Base-by-base conservation (phyloP, 1,140 invertebrate species). In the Amphibalanus amphitrite region DNA sequence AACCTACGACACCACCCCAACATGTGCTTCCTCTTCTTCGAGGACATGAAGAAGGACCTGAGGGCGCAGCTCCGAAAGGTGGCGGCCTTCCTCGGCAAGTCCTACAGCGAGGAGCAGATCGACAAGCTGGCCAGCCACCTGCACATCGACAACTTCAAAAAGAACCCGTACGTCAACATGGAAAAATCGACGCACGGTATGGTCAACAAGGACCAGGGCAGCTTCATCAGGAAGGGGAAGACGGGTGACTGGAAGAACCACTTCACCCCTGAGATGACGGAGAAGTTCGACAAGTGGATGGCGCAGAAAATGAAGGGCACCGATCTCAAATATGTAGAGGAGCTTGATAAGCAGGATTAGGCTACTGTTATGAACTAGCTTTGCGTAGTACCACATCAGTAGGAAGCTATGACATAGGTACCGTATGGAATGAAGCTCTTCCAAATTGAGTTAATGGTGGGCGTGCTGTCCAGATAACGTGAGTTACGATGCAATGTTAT, bases 21-120 rank as follows among this genome's bases (percentile, higher is more conserved):
- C 75, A 79, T 93, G 3, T 79, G 92, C 0, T 89, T 94, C 74
- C 78, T 93, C 29, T 91, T 86, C 74, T 95, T 90, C 76, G 91
- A 94, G 81, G 90, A 93, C 70, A 88, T 92, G 88, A 90, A 90
- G 40, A 65, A 23, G 6, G 64, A 65, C 26, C 64, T 65, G 23
- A 65, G 64, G 26, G 4, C 23, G 6, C 64, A 65, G 26, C 3
- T 65, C 23, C 23, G 26, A 8, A 65, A 65, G 64, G 64, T 65
- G 64, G 64, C 64, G 3, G 23, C 64, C 25, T 65, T 65, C 26
- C 26, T 65, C 6, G 64, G 26, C 26, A 65, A 26, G 64, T n/a
- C 23, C 64, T 65, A 65, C 25, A 10, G 6, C 6, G 64, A 65
- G 6, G 26, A 26, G 23, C 64, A 65, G 64, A n/a, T 65, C 6